A percentile compares a stretch with the other conserved stretches of the same genome.
Conservation (phyloP, 1,140 invertebrate genomes). For the Trichonephila inaurata region DNA sequence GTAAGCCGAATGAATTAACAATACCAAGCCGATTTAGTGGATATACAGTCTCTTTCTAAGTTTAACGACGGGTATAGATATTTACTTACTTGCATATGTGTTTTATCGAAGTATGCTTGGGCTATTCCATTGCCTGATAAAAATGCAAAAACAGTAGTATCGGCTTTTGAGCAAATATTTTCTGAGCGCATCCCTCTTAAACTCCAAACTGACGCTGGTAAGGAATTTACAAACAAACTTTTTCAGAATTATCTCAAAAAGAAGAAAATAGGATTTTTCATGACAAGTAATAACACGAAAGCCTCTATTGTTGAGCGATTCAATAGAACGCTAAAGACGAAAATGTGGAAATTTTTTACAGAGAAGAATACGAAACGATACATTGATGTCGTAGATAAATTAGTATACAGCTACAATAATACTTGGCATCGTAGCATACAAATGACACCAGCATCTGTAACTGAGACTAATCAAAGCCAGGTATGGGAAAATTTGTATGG, state of each 20-base stretch:
- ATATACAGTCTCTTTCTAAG: no score
- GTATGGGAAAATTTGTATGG: no score
- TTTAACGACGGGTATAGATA: no score
- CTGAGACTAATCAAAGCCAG: no score
- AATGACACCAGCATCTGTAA: no score
- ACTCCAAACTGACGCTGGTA: background rate
- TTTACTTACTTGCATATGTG: no score
- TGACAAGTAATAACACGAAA: background rate
- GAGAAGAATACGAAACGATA: background rate
- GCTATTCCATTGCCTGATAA: background rate
- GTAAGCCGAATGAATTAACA: no score
- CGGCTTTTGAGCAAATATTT: background rate
- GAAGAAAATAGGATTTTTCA: background rate
- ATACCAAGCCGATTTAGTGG: no score
- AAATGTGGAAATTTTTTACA: slow-evolving; percentile 48
- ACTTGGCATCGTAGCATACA: no score
- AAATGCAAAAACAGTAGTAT: background rate
- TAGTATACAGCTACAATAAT: no score
- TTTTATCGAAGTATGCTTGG: slow-evolving; percentile 27
- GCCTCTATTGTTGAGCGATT: no score
- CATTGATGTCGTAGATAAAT: no score
- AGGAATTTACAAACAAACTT: slow-evolving; percentile 20
- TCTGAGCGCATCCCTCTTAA: background rate
- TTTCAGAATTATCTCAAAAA: slow-evolving; percentile 18
- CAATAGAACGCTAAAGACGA: background rate